Conservation (phyloP, 2,113 vertebrate genomes). For the Pimephales promelas region DNA sequence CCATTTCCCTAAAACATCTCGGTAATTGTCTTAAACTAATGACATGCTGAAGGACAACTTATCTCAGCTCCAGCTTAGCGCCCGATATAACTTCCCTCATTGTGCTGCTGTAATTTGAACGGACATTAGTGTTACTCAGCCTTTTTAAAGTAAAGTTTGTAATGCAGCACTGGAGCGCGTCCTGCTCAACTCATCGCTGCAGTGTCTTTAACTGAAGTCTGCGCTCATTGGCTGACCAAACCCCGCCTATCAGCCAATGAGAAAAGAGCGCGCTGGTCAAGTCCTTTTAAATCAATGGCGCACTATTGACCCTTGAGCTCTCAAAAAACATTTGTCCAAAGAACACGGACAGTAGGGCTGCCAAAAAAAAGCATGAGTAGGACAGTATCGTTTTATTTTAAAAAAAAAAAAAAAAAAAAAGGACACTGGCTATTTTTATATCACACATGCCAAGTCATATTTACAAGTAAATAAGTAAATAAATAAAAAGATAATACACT, state of each 20-base stretch:
- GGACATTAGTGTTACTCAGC: not conserved
- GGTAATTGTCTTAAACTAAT: not conserved
- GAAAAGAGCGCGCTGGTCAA: not conserved
- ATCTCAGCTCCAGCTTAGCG: not conserved
- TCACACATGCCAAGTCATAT: too few species aligned
- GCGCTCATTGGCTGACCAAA: not conserved
- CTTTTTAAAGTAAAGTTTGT: not conserved
- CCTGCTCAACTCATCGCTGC: not conserved
- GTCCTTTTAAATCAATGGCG: not conserved
- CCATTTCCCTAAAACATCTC: conserved; percentile 53
- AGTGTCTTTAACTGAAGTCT: not conserved
- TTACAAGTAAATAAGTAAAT: too few species aligned
- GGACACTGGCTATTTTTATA: too few species aligned
- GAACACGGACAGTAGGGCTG: not conserved
- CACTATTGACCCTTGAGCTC: not conserved
- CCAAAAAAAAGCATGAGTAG: not conserved
- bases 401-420: too few species aligned
- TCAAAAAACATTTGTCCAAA: not conserved
- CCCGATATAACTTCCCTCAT: not conserved
- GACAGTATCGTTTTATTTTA: not conserved
- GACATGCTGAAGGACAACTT: not conserved
- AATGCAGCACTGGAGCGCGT: too few species aligned
- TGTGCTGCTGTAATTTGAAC: not conserved
- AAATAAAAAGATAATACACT: too few species aligned
- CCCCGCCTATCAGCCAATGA: conserved; percentile 41